Conservation (phyloP, 30 jellyfish, hydroid and myxozoan genomes). For the Chrysaora quinquecirrha region DNA sequence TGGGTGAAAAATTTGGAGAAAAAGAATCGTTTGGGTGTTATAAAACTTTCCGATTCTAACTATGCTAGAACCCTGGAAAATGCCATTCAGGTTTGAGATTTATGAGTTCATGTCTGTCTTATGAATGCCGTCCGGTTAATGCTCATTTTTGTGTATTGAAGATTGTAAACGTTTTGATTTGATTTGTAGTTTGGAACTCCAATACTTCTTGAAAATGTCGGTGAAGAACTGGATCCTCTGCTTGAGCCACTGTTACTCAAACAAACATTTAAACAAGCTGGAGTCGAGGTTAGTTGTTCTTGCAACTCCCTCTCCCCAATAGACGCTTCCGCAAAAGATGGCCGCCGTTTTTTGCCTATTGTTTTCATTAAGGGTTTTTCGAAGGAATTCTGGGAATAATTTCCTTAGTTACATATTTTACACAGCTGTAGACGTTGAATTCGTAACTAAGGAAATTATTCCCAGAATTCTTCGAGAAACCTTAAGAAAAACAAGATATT, state of each 20-base stretch:
- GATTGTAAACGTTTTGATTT: neutral
- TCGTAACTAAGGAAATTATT: too few relatives aligned
- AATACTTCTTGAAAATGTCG: conserved; percentile 53
- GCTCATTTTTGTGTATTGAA: neutral
- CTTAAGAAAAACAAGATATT: too few relatives aligned
- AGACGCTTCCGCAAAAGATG: too few relatives aligned
- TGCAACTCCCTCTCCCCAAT: too few relatives aligned
- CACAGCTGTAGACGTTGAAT: too few relatives aligned
- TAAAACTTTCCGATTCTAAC: conserved; percentile 86
- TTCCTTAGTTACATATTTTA: too few relatives aligned
- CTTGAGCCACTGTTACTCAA: conserved; percentile 65
- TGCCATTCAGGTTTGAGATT: conserved; percentile 87
- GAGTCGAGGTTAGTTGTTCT: conserved; percentile 90
- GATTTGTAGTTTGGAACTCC: conserved; percentile 66
- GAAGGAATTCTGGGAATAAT: too few relatives aligned
- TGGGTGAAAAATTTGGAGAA: conserved; percentile 96
- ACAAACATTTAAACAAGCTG: conserved; percentile 70
- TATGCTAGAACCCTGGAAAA: conserved; percentile 92
- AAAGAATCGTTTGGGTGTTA: conserved; percentile 85
- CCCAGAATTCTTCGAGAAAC: too few relatives aligned
- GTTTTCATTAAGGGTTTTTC: too few relatives aligned
- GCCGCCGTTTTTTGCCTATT: too few relatives aligned
- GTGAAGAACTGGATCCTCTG: conserved; percentile 71
- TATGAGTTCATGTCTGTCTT: neutral
- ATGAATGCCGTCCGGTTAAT: neutral